A percentile compares a stretch with the other conserved stretches of the same genome.
Evolutionary conservation across 1,140 invertebrate species (phyloP).

Genomic region (Colletes gigas): DNA sequence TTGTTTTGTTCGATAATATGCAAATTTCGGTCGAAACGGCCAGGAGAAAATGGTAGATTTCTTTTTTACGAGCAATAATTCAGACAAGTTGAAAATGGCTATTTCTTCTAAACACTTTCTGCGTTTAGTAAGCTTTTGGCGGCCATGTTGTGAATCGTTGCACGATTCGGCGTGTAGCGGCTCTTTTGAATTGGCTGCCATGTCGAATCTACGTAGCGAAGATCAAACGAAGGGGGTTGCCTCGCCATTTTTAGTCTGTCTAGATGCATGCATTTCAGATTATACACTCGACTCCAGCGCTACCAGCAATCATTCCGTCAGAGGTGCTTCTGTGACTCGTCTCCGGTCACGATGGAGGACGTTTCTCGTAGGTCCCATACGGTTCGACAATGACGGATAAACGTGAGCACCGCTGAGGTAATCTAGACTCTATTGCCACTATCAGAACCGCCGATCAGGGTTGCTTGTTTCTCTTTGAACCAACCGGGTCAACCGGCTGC

Average conservation of each 20-base stretch:
- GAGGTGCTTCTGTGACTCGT: constrained; percentile 47
- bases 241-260: constrained; percentile 58
- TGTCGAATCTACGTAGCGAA: constrained; percentile 21
- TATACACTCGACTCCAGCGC: constrained; percentile 50
- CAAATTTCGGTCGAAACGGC: too few relatives aligned
- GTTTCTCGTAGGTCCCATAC: background rate
- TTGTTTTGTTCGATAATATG: too few relatives aligned
- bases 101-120: too few relatives aligned
- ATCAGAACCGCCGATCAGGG: constrained; percentile 71
- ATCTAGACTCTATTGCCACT: constrained; percentile 72
- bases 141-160: background rate
- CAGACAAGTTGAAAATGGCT: too few relatives aligned
- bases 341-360: background rate
- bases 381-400: constrained; percentile 32
- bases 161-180: background rate
- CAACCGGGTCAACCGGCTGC: constrained; percentile 71
- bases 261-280: constrained; percentile 67
- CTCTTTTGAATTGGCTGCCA: background rate
- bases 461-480: constrained; percentile 70
- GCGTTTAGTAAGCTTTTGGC: background rate
- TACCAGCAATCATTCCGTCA: constrained; percentile 33
- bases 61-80: too few relatives aligned
- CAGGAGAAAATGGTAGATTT: too few relatives aligned
- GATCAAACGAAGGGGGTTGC: constrained; percentile 41
- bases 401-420: constrained; percentile 69